Evolutionary conservation across 1,140 invertebrate genomes (phyloP).

Genomic region (Euglossa dilemma): DNA sequence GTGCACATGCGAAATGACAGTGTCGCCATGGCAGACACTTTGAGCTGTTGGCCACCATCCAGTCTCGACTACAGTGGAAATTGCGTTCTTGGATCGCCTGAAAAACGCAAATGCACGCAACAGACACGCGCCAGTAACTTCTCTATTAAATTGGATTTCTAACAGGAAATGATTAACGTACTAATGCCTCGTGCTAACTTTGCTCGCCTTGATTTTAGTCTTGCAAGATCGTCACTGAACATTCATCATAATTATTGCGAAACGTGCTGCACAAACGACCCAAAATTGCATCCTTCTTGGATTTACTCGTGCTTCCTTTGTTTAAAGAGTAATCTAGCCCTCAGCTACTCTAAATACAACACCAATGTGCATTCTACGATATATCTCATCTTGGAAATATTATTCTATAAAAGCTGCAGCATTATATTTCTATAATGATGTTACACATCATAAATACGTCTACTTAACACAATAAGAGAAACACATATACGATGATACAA

Average conservation of each 20-base stretch:
- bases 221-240: not conserved
- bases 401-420: too few species aligned
- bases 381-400: not conserved
- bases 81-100: constrained; percentile 62
- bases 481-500: too few species aligned
- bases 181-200: constrained; percentile 32
- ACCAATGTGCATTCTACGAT: not conserved
- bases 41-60: constrained; percentile 73
- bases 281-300: not conserved
- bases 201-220: constrained; percentile 3
- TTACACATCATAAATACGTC: too few species aligned
- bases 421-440: too few species aligned
- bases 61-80: constrained; percentile 60
- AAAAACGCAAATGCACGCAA: constrained; percentile 41
- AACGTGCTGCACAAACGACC: not conserved
- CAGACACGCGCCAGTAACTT: constrained; percentile 40
- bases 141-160: constrained; percentile 19
- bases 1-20: not conserved
- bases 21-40: constrained; percentile 56
- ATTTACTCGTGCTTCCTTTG: not conserved
- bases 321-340: not conserved
- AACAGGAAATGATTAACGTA: constrained; percentile 23
- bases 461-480: too few species aligned
- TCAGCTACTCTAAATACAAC: not conserved
- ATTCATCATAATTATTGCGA: not conserved